Percentiles rank a stretch among this genome's conserved stretches.
Conservation (phyloP, 2,888 invertebrate species). For the Meganola albula region DNA sequence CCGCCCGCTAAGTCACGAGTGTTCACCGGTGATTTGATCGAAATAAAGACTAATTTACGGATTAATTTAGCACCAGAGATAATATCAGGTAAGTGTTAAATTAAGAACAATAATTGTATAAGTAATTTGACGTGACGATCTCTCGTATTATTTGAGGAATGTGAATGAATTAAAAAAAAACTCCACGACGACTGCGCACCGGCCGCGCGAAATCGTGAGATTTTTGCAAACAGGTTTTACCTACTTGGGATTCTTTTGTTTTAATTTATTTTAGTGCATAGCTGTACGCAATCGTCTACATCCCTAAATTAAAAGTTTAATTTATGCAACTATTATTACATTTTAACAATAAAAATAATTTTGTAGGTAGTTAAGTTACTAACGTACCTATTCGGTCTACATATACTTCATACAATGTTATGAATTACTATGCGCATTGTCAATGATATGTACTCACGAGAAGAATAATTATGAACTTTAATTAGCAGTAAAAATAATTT, state of each 20-base stretch:
- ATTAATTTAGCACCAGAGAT: conserved; percentile 23
- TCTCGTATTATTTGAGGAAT: conserved; percentile 12
- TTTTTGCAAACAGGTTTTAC: conserved; percentile 60
- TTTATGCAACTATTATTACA: too few relatives aligned
- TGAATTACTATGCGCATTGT: too few relatives aligned
- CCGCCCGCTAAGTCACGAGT: conserved; percentile 71
- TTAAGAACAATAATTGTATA: conserved; percentile 38
- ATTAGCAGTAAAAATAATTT: too few relatives aligned
- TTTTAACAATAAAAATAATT: too few relatives aligned
- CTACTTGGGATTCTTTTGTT: conserved; percentile 43
- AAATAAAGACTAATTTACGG: conserved; percentile 27
- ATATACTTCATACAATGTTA: too few relatives aligned
- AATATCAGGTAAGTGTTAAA: conserved; percentile 27
- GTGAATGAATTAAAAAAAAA: conserved; percentile 36
- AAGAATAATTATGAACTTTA: too few relatives aligned
- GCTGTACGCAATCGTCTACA: too few relatives aligned
- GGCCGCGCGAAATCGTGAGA: conserved; percentile 57
- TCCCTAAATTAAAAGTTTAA: too few relatives aligned
- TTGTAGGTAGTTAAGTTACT: too few relatives aligned
- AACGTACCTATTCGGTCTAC: too few relatives aligned
- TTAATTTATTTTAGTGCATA: conserved; percentile 40
- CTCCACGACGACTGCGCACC: conserved; percentile 26
- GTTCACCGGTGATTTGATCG: conserved; percentile 34
- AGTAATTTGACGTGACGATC: conserved; percentile 24
- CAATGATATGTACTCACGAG: too few relatives aligned